Percentiles rank a stretch among this genome's conserved stretches.
Conservation (phyloP, 1,140 invertebrate species). For the Forficula auricularia region DNA sequence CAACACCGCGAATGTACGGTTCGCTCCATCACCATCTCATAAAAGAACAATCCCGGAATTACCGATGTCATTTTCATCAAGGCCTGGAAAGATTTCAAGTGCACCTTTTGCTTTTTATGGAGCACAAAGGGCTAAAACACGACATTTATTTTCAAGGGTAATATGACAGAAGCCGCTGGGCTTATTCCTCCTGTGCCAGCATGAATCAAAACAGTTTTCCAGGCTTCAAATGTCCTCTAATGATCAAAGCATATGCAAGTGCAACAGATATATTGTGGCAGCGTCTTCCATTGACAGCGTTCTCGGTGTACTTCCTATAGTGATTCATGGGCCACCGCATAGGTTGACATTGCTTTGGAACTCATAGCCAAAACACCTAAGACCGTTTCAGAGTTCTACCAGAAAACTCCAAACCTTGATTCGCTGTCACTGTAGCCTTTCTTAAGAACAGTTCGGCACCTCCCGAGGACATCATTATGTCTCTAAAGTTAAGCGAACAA, state of each 20-base stretch:
- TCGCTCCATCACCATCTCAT: constrained; percentile 29
- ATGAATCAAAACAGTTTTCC: constrained; percentile 45
- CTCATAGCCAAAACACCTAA: constrained; percentile 11
- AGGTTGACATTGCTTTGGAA: constrained; percentile 11
- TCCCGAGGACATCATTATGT: background rate
- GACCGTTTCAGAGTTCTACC: constrained; percentile 9
- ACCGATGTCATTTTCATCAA: constrained; percentile 26
- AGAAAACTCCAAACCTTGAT: constrained; percentile 17
- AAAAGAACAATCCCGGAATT: constrained; percentile 37
- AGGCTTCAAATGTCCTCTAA: constrained; percentile 31
- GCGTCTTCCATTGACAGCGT: constrained; percentile 39
- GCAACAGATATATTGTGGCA: constrained; percentile 35
- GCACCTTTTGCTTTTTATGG: constrained; percentile 24
- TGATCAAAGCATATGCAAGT: constrained; percentile 37
- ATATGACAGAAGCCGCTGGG: constrained; percentile 51
- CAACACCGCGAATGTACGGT: constrained; percentile 32
- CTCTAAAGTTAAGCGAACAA: constrained; percentile 3
- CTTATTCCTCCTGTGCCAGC: constrained; percentile 50
- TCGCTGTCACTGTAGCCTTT: background rate
- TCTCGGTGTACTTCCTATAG: constrained; percentile 41
- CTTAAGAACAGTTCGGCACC: background rate
- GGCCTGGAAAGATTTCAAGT: constrained; percentile 19
- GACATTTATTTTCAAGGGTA: constrained; percentile 28
- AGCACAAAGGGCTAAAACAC: constrained; percentile 30
- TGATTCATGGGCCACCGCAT: constrained; percentile 21